Evolutionary conservation across 1,140 invertebrate species (phyloP).

Genomic region (Plodia interpunctella): DNA sequence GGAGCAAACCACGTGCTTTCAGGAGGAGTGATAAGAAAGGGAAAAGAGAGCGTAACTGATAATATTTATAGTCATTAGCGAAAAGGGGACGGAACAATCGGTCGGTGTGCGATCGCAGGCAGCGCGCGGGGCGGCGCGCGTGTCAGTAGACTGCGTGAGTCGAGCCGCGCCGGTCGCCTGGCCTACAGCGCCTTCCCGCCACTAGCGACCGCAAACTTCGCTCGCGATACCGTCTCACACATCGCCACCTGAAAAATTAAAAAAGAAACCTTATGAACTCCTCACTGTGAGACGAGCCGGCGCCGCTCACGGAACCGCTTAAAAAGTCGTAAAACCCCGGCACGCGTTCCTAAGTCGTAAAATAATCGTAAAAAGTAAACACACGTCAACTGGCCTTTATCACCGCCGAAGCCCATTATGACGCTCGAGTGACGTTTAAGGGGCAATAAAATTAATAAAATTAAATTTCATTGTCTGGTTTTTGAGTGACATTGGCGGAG

Average conservation of each 20-base stretch:
- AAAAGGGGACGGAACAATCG: constrained; percentile 73
- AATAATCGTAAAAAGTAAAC: constrained; percentile 78
- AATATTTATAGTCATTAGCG: constrained; percentile 76
- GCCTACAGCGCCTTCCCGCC: constrained; percentile 44
- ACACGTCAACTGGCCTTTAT: constrained; percentile 69
- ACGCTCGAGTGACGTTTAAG: constrained; percentile 74
- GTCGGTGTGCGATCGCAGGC: constrained; percentile 53
- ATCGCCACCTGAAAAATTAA: constrained; percentile 35
- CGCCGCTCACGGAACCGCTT: constrained; percentile 51
- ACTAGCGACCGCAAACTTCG: constrained; percentile 60
- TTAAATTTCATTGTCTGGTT: constrained; percentile 54
- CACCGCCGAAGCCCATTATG: constrained; percentile 70
- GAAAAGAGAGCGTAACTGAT: constrained; percentile 70
- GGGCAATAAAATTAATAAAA: constrained; percentile 74
- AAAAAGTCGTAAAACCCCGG: constrained; percentile 70
- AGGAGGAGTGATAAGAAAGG: constrained; percentile 66
- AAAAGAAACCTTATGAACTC: constrained; percentile 19
- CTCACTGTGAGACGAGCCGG: constrained; percentile 37
- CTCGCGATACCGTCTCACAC: constrained; percentile 44
- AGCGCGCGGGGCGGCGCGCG: constrained; percentile 63
- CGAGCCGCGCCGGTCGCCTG: constrained; percentile 66
- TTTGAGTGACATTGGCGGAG: constrained; percentile 61
- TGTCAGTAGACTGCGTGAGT: constrained; percentile 70
- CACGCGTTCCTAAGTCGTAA: constrained; percentile 67
- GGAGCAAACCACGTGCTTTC: constrained; percentile 46